A percentile compares a stretch with the other conserved stretches of the same genome.
These are phyloP conservation scores for Ochlodes sylvanus DNA, from an alignment of 2,888 invertebrate genomes.

Conservation along the genomic window DNA sequence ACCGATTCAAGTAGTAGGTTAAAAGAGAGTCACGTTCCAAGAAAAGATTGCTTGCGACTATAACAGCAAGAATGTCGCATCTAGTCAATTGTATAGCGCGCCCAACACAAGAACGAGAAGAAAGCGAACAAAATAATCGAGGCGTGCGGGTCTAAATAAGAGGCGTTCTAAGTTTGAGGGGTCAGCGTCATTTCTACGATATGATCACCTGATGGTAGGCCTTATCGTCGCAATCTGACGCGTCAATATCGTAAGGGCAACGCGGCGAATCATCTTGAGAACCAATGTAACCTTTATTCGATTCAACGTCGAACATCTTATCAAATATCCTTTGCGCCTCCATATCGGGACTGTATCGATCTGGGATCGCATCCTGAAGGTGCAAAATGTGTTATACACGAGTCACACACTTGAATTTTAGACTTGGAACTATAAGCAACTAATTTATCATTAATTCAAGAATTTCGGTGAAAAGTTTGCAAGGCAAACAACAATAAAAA, in stretches of 20 bases:
- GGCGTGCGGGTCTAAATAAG: constrained; percentile 80
- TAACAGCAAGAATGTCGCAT: constrained; percentile 53
- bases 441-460: not conserved
- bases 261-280: constrained; percentile 76
- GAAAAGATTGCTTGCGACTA: not conserved
- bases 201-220: constrained; percentile 79
- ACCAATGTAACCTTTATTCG: constrained; percentile 78
- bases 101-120: constrained; percentile 63
- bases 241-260: constrained; percentile 81
- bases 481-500: too few species aligned
- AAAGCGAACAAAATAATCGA: constrained; percentile 75
- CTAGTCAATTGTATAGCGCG: constrained; percentile 50
- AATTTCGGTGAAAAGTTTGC: too few species aligned
- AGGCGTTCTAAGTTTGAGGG: constrained; percentile 71
- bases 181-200: constrained; percentile 75
- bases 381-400: constrained; percentile 73
- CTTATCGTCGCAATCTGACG: constrained; percentile 82
- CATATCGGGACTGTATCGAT: constrained; percentile 85
- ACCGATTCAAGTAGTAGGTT: too few species aligned
- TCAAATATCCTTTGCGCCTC: constrained; percentile 84
- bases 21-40: too few species aligned
- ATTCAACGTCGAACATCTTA: constrained; percentile 85
- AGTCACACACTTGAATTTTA: constrained; percentile 42
- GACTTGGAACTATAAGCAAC: constrained; percentile 48
- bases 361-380: constrained; percentile 82